These are phyloP conservation scores for Tuberolachnus salignus DNA, from an alignment of 2,888 invertebrate genomes.

Conservation along the genomic window DNA sequence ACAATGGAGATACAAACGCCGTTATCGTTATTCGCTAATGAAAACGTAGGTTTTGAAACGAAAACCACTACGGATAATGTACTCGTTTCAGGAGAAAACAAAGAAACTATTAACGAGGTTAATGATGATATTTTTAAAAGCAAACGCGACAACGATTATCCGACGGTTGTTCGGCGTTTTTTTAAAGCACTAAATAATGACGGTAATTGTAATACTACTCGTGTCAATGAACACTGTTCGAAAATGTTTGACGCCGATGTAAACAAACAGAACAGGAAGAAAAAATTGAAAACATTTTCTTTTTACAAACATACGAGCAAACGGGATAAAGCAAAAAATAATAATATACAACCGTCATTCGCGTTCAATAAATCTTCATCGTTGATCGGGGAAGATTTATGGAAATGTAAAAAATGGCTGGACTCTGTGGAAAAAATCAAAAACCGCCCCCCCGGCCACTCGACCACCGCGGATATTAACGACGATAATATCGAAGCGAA, in stretches of 20 bases:
- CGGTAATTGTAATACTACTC: not conserved
- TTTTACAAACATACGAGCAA: constrained; percentile 26
- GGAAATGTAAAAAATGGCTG: constrained; percentile 29
- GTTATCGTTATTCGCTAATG: not conserved
- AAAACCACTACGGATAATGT: not conserved
- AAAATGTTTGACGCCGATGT: not conserved
- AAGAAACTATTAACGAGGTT: not conserved
- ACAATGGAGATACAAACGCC: not conserved
- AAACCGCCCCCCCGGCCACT: too few species aligned
- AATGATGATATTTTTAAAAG: not conserved
- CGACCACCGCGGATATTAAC: not conserved
- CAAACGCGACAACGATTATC: not conserved
- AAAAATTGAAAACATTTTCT: constrained; percentile 33
- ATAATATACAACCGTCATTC: not conserved
- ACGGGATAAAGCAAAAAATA: not conserved
- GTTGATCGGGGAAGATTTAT: not conserved
- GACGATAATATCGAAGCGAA: not conserved
- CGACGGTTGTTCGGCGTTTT: not conserved
- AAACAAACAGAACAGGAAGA: not conserved
- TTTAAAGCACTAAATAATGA: not conserved
- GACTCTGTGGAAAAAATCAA: constrained; percentile 27
- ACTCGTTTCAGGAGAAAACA: not conserved
- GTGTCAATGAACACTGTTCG: constrained; percentile 6
- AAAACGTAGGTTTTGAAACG: not conserved
- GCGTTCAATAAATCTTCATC: not conserved